Conservation (phyloP, 35 echinoderm and acorn worm genomes). For the Holothuria glaberrima region DNA sequence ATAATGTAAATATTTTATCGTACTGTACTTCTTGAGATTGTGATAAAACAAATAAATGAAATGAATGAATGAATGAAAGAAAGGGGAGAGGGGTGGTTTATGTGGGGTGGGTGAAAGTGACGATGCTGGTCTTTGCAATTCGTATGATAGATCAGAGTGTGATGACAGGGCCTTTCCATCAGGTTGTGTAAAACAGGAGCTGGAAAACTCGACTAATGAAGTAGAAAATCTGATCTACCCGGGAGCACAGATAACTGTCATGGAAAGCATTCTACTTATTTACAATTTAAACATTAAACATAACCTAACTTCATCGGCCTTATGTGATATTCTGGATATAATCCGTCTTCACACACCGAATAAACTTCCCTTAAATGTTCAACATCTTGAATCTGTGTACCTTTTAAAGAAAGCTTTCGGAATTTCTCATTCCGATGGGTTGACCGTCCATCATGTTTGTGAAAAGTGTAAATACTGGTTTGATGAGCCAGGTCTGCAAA, state of each 20-base stretch:
- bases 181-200: not conserved
- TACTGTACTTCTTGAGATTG: no score
- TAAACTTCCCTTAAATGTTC: not conserved
- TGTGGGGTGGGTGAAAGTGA: not conserved
- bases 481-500: not conserved
- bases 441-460: conserved; percentile 42
- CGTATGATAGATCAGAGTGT: conserved; percentile 19
- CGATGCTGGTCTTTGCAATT: not conserved
- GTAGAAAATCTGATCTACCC: conserved; percentile 7
- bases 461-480: conserved; percentile 39
- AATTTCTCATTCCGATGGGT: not conserved
- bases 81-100: not conserved
- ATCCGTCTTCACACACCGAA: conserved; percentile 41
- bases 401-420: conserved; percentile 30
- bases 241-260: conserved; percentile 6
- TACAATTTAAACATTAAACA: conserved; percentile 43
- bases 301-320: conserved; percentile 36
- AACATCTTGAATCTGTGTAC: conserved; percentile 54
- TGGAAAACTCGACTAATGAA: not conserved
- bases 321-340: conserved; percentile 33
- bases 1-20: no score
- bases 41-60: no score
- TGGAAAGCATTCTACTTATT: conserved; percentile 38
- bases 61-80: not conserved
- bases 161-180: not conserved